Evolutionary conservation across 2,113 vertebrate genomes (phyloP), one percentile per base, ranked within the genome.

Genomic region (Poecilia latipinna): DNA sequence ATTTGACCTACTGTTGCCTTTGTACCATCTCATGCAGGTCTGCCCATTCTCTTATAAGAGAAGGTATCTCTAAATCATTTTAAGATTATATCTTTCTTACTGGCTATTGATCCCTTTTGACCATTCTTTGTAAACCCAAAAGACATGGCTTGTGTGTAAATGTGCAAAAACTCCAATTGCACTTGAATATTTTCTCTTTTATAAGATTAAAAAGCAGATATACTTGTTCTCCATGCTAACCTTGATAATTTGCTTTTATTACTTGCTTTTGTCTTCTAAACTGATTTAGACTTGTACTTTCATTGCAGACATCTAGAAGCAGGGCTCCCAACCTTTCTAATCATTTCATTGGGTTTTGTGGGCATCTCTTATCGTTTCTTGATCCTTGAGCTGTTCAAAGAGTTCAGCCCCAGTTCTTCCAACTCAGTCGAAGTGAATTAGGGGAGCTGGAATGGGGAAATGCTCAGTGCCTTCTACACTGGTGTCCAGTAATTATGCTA

Each of bases 401-500:
- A 82, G 84, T 86, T 86, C 82, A 86, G 74, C 67, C 80, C 80
- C 71, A 78, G 83, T 91, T 69, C 75, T 83, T 74, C 87, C 76
- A 86, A 77, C 87, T 86, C 84, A 86, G 86, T 93, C 80, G 85
- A 74, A 80, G 80, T 79, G 88, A 93, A 89, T 90, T 80, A 84
- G 84, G 65, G 87, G 84, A 87, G 73, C 68, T 83, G 78, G 79
- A 80, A 90, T 79, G 69, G 76, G 78, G 48, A 61, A 78, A 82
- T 77, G 67, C 82, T 84, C 64, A 26, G 67, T 88, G 85, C 72
- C 84, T 86, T 90, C 81, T 84, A 85, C 72, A 79, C 51, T 72
- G 70, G 77, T 92, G 89, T 91, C 90, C 91, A 83, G 82, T 88
- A 89, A 92, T 93, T 94, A 93, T 93, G 92, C 82, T 91, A 93